Base-by-base conservation (phyloP, 1,140 invertebrate genomes). In the Ceratina japonica region DNA sequence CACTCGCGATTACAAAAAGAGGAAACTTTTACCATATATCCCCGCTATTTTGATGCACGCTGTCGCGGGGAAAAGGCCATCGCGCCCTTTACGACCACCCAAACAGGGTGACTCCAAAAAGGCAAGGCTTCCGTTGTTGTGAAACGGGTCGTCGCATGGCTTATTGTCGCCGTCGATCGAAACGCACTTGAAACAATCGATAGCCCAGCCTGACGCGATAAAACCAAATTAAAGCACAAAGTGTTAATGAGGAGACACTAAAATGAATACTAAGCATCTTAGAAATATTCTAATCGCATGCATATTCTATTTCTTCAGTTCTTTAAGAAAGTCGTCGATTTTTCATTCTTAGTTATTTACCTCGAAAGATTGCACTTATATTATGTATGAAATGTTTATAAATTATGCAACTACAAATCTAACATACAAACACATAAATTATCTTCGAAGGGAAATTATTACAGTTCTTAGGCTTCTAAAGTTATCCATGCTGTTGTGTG, bases 121-220 rank as follows among this genome's bases (percentile, higher is more conserved):
- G 77, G 95, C 94, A 24, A 95, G 91, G 2, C 97, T 97, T 82
- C 95, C 97, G 91, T 98, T 98, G 90, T 98, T 98, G 92, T 99
- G 98, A 93, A 99, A 99, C 0, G 98, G 97, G 93, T 99, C 98
- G 89, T 99, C 98, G 91, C 98, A 99, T 3, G 96, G 95, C 78
- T 94, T 94, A 90, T 98, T 98, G 86, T 95, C 93, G 13, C 97
- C 96, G 90, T 98, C 97, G 90, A 98, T 94, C 2, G 98, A 99
- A 18, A 98, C 96, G 90, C 98, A 99, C 90, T 98, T 98, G 93
- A 98, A 99, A 91, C 98, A 99, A 90, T 99, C 98, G 88, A 99
- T 98, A 54, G 94, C 93, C 52, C 91, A 88, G 8, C 91, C 95
- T 95, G 54, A 70, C 31, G 54, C 52, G 64, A 73, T 12, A 66